phyloP scores from a whole-genome alignment of 2,113 vertebrate genomes.

The Cinclus cinclus region DNA sequence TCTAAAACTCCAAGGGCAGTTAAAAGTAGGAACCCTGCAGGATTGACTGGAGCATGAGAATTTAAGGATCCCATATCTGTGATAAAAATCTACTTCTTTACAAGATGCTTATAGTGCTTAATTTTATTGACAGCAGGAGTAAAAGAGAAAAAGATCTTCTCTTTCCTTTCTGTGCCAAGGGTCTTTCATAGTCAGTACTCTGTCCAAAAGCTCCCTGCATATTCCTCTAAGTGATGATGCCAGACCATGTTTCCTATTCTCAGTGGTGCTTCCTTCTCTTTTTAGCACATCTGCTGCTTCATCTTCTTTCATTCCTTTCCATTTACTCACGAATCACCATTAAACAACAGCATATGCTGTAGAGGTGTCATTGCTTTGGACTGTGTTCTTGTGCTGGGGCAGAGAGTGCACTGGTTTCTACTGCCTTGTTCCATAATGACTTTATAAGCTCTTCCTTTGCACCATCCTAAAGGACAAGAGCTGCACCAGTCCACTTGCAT shows the following conservation, averaged over 20 bases:
- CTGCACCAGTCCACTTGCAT: neutral
- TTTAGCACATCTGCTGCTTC: neutral
- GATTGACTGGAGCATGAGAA: neutral
- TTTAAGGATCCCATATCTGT: neutral
- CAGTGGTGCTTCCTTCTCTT: neutral
- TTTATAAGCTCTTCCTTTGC: neutral
- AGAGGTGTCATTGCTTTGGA: neutral
- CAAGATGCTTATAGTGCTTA: neutral
- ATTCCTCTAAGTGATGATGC: neutral
- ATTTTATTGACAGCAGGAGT: neutral
- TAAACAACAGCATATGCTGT: neutral
- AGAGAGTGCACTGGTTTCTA: fast-evolving
- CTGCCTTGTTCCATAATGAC: fast-evolving
- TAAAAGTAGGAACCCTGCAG: neutral
- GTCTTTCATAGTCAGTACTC: neutral
- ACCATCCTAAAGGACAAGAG: neutral
- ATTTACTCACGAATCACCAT: neutral
- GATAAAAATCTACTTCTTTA: neutral
- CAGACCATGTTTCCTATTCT: neutral
- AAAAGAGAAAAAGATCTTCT: neutral
- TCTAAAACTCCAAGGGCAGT: neutral
- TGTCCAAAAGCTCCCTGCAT: neutral
- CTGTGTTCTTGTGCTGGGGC: neutral
- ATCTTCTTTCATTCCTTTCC: neutral
- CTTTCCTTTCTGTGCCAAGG: neutral